Conservation (phyloP, 2,797 vertebrate species). For the Pampus argenteus region DNA sequence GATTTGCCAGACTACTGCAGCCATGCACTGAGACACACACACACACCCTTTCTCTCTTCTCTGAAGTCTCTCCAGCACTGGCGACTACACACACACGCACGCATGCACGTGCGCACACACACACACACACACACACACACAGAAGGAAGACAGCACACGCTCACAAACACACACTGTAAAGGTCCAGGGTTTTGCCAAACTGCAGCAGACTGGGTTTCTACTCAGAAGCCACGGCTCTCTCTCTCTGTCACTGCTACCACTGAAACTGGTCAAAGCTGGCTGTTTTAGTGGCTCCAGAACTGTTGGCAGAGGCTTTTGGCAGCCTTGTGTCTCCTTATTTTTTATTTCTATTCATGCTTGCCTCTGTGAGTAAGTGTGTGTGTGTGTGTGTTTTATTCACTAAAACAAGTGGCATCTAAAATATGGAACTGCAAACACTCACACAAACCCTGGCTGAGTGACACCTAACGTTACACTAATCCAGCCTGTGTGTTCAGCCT, state of each 20-base stretch:
- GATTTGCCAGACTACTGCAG: conserved; percentile 71
- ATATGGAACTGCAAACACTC: conserved; percentile 32
- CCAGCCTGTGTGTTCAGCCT: conserved; percentile 49
- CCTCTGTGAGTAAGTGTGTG: conserved; percentile 19
- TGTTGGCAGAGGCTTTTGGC: conserved; percentile 74
- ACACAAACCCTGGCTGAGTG: conserved; percentile 34
- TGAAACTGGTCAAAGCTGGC: conserved; percentile 67
- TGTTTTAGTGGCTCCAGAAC: conserved; percentile 67
- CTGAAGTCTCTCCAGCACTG: conserved; percentile 74
- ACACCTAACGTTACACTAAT: conserved; percentile 43
- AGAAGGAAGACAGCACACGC: conserved; percentile 9
- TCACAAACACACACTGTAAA: conserved; percentile 47
- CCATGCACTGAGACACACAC: conserved; percentile 31
- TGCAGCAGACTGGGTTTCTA: conserved; percentile 76
- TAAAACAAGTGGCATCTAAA: conserved; percentile 60
- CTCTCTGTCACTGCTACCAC: conserved; percentile 59
- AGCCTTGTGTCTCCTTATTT: conserved; percentile 51
- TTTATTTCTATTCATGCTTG: conserved; percentile 43
- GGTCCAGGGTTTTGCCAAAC: conserved; percentile 69
- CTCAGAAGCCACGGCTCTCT: conserved; percentile 64
- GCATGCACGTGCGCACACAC: conserved; percentile 26
- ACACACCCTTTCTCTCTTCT: conserved; percentile 55
- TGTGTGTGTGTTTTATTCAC: conserved; percentile 25
- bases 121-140: conserved; percentile 22
- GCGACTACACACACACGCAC: conserved; percentile 37